A percentile compares a stretch with the other conserved stretches of the same genome.
Conservation (phyloP, 2,797 vertebrate genomes). For the Lepus oiostolus region DNA sequence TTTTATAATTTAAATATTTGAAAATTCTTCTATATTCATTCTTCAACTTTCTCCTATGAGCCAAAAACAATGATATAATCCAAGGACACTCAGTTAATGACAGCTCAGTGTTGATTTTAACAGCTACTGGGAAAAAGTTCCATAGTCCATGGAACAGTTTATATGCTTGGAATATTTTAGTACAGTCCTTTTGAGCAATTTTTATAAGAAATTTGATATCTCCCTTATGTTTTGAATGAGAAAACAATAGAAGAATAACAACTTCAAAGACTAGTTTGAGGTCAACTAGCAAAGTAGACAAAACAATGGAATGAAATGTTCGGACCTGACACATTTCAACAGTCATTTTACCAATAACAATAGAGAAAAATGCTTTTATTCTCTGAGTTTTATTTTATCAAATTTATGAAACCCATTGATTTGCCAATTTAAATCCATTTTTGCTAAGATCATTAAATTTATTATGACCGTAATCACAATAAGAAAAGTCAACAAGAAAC, state of each 20-base stretch:
- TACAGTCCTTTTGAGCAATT: background rate
- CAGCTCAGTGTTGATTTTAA: background rate
- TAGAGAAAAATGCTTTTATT: background rate
- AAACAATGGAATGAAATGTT: background rate
- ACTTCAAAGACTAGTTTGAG: background rate
- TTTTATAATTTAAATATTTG: background rate
- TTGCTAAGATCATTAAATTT: background rate
- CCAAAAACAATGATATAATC: background rate
- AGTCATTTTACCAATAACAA: slow-evolving; percentile 29
- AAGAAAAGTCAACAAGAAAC: slow-evolving; percentile 33
- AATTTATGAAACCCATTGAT: background rate
- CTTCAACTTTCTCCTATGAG: background rate
- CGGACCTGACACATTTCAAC: background rate
- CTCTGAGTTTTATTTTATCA: slow-evolving; percentile 5
- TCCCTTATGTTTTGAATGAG: background rate
- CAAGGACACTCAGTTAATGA: background rate
- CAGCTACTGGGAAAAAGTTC: background rate
- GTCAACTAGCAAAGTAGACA: background rate
- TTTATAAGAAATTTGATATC: slow-evolving; percentile 1
- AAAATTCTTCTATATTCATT: background rate
- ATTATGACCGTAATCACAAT: background rate
- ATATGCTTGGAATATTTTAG: background rate
- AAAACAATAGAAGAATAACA: background rate
- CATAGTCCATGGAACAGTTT: background rate
- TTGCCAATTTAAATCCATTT: background rate